Conservation (phyloP, 1,140 invertebrate species). For the Drosophila willistoni region DNA sequence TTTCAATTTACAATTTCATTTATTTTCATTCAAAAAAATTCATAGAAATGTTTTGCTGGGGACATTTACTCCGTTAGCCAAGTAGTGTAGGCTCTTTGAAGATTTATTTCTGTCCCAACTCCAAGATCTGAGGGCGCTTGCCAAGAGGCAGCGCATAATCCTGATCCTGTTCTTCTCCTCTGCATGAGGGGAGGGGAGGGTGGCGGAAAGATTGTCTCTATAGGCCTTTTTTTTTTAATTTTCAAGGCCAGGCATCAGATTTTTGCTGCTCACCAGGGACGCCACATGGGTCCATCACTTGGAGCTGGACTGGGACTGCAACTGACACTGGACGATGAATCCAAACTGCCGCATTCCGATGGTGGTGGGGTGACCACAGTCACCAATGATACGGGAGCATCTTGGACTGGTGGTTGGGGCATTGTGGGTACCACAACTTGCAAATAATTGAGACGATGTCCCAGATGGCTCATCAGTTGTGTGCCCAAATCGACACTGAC, state of each 20-base stretch:
- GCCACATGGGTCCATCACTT: constrained; percentile 78
- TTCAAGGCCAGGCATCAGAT: constrained; percentile 34
- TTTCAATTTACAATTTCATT: constrained; percentile 23
- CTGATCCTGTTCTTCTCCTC: not conserved
- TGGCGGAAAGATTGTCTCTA: not conserved
- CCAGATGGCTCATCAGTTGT: constrained; percentile 93
- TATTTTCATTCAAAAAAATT: constrained; percentile 16
- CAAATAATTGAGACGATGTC: constrained; percentile 89
- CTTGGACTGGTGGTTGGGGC: constrained; percentile 59
- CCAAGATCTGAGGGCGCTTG: constrained; percentile 25
- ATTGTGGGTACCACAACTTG: constrained; percentile 79
- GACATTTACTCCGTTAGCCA: constrained; percentile 3
- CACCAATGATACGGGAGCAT: constrained; percentile 31
- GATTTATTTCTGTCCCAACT: not conserved
- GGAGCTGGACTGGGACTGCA: constrained; percentile 78
- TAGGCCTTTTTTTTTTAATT: constrained; percentile 43
- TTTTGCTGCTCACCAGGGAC: constrained; percentile 70
- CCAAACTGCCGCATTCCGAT: constrained; percentile 79
- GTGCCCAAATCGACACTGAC: constrained; percentile 94
- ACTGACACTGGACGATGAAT: constrained; percentile 40
- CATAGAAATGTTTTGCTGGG: not conserved
- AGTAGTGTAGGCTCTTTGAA: not conserved
- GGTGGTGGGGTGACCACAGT: constrained; percentile 73
- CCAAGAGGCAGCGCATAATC: constrained; percentile 24
- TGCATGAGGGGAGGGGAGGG: not conserved